phyloP scores from a whole-genome alignment of 2,797 vertebrate genomes.

The Psittacula derbiana region DNA sequence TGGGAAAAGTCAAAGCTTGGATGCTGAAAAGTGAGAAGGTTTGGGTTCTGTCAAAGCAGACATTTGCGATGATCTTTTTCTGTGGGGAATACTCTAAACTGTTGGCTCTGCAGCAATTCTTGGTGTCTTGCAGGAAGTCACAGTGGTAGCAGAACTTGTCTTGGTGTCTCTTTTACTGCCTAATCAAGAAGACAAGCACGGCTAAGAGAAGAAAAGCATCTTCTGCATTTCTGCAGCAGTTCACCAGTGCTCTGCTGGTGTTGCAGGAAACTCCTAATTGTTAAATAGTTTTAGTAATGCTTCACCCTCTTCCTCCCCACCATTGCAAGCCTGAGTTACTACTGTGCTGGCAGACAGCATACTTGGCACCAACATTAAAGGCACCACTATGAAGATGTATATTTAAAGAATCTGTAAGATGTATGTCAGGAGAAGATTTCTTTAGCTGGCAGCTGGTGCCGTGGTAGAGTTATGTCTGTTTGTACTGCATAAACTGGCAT shows the following conservation, averaged over 20 bases:
- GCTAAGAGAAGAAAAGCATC: background rate
- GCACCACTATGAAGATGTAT: background rate
- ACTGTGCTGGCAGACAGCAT: background rate
- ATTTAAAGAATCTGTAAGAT: background rate
- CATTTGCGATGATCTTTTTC: background rate
- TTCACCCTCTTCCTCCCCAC: background rate
- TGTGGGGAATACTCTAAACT: background rate
- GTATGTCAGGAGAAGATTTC: background rate
- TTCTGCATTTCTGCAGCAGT: background rate
- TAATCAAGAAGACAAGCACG: background rate
- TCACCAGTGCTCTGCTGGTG: background rate
- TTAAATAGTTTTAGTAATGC: background rate
- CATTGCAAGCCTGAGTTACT: background rate
- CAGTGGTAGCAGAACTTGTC: background rate
- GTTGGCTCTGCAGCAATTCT: background rate
- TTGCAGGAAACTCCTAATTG: slow-evolving; percentile 8
- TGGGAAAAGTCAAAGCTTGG: background rate
- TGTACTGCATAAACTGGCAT: background rate
- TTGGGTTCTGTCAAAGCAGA: background rate
- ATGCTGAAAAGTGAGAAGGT: background rate
- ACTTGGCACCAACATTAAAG: background rate
- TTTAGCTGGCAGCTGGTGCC: background rate
- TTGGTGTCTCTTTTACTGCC: background rate
- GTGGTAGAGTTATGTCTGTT: background rate
- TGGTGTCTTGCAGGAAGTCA: background rate